These are phyloP conservation scores for Amphiprion percula DNA, from an alignment of 2,113 vertebrate species.

Conservation along the genomic window DNA sequence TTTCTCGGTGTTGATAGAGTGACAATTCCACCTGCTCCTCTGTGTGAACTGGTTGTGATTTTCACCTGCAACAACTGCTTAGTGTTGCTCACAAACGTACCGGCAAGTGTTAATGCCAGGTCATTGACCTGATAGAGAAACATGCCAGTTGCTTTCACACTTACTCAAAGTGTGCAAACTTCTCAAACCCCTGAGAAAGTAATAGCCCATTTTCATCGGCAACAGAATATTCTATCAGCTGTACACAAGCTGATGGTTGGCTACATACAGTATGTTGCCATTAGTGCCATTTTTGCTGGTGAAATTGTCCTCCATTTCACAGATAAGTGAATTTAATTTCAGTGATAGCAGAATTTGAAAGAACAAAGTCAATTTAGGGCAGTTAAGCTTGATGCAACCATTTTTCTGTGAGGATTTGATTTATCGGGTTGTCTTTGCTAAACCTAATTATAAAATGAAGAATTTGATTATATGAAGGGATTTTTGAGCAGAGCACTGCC, in stretches of 20 bases:
- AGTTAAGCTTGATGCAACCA: conserved; percentile 37
- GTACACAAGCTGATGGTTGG: neutral
- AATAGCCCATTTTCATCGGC: conserved; percentile 1
- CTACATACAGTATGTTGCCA: conserved; percentile 2
- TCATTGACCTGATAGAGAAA: neutral
- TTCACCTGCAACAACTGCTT: conserved; percentile 43
- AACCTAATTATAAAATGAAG: conserved; percentile 46
- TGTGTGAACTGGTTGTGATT: conserved; percentile 32
- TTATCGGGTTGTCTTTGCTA: conserved; percentile 41
- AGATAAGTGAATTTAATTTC: conserved; percentile 62
- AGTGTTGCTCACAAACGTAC: conserved; percentile 36
- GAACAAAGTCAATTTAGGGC: conserved; percentile 45
- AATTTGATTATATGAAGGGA: conserved; percentile 43
- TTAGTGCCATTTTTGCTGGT: conserved; percentile 19
- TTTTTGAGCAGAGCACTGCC: conserved; percentile 31
- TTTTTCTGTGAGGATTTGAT: conserved; percentile 54
- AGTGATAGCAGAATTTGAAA: conserved; percentile 37
- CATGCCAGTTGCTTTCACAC: neutral
- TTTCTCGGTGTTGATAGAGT: conserved; percentile 44
- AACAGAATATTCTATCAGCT: conserved; percentile 16
- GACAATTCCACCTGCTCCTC: conserved; percentile 48
- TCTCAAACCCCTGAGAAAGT: neutral
- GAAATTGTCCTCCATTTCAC: conserved; percentile 40
- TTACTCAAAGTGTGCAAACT: neutral
- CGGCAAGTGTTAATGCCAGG: neutral